Base-by-base conservation (phyloP, 2,797 vertebrate species). In the Champsocephalus gunnari region DNA sequence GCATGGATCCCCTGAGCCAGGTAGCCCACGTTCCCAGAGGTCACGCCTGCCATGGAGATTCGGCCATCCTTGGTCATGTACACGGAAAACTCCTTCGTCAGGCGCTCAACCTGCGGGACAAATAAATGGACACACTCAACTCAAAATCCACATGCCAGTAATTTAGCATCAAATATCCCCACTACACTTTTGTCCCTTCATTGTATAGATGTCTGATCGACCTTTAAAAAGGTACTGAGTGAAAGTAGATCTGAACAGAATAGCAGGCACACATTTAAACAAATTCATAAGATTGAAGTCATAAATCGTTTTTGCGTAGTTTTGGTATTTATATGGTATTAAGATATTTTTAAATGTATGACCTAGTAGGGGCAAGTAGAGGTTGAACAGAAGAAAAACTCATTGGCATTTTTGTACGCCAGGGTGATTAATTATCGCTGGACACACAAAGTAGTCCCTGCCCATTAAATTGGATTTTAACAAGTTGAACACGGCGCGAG, bases 31-130 rank as follows among this genome's bases (percentile, higher is more conserved):
- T 99, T 99, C 73, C 95, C 94, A 0, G 98, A 99, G 0, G 97
- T 89, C 67, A 99, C 96, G 0, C 98, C 98, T 0, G 98, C 98
- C 88, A 99, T 93, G 8, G 98, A 99, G 89, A 99, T 99, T 47
- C 98, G 96, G 34, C 98, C 98, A 11, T 99, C 98, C 89, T 99
- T 99, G 32, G 98, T 99, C 98, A 99, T 97, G 89, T 99, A 99
- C 87, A 99, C 88, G 0, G 98, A 99, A 92, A 97, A 99, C 55
- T 99, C 98, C 78, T 99, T 99, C 19, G 74, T 97, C 78, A 99
- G 92, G 44, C 95, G 95, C 63, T 97, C 98, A 71, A 99, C 98
- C 98, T 99, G 89, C 11, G 63, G 44, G 24, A 13, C 13, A 61
- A 10, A 68, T 0, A 51, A 45, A 77, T 10, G 1, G 50, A 73